Evolutionary conservation across 37 sponge, comb jelly and placozoan species (phyloP).

Genomic region (Cladorhizidae sp.): DNA sequence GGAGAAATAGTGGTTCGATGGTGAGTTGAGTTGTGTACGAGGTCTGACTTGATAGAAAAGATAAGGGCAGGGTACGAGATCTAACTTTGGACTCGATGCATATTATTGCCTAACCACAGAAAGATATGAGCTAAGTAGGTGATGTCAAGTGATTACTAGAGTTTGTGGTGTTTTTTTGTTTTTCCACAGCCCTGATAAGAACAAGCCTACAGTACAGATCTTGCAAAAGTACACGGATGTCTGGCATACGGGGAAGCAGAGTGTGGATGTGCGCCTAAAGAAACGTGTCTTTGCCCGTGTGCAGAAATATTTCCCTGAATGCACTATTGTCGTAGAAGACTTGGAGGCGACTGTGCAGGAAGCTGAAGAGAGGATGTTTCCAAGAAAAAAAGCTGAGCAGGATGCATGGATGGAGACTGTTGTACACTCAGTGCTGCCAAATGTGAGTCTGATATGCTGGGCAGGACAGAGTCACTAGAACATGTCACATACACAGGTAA

Average conservation of each 20-base stretch:
- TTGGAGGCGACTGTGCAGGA: slow-evolving; percentile 50
- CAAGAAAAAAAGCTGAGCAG: slow-evolving; percentile 9
- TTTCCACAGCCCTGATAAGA: slow-evolving; percentile 25
- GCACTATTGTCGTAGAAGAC: slow-evolving; percentile 20
- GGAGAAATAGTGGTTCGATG: slow-evolving; percentile 56
- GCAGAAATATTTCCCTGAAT: slow-evolving; percentile 41
- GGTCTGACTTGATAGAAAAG: too few relatives aligned
- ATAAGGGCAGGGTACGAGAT: too few relatives aligned
- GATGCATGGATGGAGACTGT: slow-evolving; percentile 37
- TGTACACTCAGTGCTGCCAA: background rate
- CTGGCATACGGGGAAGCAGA: slow-evolving; percentile 27
- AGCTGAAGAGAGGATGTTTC: slow-evolving; percentile 50
- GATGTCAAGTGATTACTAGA: too few relatives aligned
- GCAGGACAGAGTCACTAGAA: too few relatives aligned
- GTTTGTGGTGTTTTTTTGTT: too few relatives aligned
- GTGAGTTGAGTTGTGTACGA: too few relatives aligned
- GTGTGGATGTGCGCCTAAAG: slow-evolving; percentile 37
- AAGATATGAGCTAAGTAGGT: too few relatives aligned
- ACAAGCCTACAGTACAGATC: slow-evolving; percentile 25
- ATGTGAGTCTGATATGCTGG: background rate
- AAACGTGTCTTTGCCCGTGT: slow-evolving; percentile 5
- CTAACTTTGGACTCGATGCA: too few relatives aligned
- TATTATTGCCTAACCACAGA: background rate
- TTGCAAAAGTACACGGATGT: slow-evolving; percentile 34
- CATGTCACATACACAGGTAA: too few relatives aligned